These are phyloP conservation scores for Monoplex corrugatus DNA, from an alignment of 2,888 invertebrate species.

Conservation along the genomic window DNA sequence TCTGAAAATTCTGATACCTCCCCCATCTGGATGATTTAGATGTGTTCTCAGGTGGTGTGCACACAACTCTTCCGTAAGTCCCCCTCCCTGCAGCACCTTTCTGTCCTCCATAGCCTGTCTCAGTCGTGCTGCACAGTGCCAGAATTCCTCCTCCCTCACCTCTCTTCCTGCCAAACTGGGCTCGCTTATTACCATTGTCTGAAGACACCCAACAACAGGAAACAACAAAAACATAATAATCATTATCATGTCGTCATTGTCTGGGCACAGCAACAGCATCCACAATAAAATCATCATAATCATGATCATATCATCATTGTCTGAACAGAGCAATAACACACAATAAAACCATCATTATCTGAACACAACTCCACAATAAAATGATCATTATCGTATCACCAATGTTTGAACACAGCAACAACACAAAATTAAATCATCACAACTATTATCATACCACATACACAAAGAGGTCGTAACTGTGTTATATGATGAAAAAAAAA, in stretches of 20 bases:
- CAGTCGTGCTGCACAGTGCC: constrained; percentile 47
- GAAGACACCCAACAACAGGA: background rate
- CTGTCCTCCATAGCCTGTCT: constrained; percentile 45
- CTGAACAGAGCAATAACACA: too few species aligned
- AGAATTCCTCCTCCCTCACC: constrained; percentile 50
- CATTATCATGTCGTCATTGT: background rate
- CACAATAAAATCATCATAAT: background rate
- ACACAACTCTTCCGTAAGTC: constrained; percentile 52
- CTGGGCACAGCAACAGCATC: background rate
- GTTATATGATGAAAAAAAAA: too few species aligned
- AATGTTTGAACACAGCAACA: too few species aligned
- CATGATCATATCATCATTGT: background rate
- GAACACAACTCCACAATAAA: too few species aligned
- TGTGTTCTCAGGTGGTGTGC: constrained; percentile 25
- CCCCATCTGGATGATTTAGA: background rate
- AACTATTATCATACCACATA: too few species aligned
- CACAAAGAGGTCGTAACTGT: too few species aligned
- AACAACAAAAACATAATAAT: background rate
- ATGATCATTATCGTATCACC: too few species aligned
- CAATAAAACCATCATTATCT: too few species aligned
- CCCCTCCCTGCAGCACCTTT: constrained; percentile 46
- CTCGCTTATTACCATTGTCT: constrained; percentile 48
- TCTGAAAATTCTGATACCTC: background rate
- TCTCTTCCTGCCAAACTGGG: constrained; percentile 43
- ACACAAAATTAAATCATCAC: too few species aligned